phyloP scores from a whole-genome alignment of 2,113 vertebrate species.

The Lanius ludovicianus region DNA sequence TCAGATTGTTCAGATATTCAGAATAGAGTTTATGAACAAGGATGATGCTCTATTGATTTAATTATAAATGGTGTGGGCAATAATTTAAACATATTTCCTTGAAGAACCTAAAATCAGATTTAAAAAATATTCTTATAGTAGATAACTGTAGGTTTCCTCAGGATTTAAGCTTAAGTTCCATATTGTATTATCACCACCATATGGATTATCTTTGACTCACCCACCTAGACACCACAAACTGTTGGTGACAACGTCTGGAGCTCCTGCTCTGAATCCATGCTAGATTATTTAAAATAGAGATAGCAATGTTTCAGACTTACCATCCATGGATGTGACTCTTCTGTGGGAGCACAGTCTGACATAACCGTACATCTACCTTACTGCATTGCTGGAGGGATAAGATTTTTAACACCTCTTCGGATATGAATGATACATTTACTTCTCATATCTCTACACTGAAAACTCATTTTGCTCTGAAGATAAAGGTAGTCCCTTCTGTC shows the following conservation, averaged over 20 bases:
- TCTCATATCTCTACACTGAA: constrained; percentile 13
- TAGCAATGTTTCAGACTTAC: not conserved
- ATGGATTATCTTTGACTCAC: constrained; percentile 42
- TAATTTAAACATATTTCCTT: not conserved
- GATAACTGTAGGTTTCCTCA: not conserved
- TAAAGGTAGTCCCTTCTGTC: not conserved
- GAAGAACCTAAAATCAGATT: not conserved
- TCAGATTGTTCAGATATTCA: not conserved
- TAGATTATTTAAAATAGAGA: constrained; percentile 38
- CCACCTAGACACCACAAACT: constrained; percentile 22
- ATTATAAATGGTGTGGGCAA: not conserved
- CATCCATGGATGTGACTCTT: not conserved
- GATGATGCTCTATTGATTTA: not conserved
- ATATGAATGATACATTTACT: constrained; percentile 41
- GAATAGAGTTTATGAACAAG: not conserved
- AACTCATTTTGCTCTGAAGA: constrained; percentile 45
- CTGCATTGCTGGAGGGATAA: constrained; percentile 6
- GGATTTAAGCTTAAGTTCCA: constrained; percentile 3
- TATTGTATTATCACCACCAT: constrained; percentile 23
- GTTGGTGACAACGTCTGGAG: not conserved
- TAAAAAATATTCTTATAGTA: not conserved
- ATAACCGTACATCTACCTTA: not conserved
- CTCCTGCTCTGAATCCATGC: not conserved
- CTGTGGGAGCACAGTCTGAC: not conserved
- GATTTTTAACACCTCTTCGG: constrained; percentile 28